Evolutionary conservation across 2,888 invertebrate genomes (phyloP).

Genomic region (Pyrrhia umbra): DNA sequence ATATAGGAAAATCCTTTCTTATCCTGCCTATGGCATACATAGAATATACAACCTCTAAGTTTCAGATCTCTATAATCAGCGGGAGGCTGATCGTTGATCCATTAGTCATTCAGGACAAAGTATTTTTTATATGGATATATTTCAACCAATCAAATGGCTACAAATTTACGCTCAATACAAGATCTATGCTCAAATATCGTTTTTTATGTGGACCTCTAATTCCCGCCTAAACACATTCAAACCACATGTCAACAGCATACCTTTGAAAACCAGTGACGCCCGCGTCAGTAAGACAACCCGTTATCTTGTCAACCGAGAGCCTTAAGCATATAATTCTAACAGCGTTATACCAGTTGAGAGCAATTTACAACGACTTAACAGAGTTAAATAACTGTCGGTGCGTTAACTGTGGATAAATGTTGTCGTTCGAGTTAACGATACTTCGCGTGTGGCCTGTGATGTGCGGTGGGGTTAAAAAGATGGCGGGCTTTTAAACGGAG

Average conservation of each 20-base stretch:
- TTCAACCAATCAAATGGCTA: no score
- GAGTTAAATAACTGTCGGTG: slow-evolving; percentile 55
- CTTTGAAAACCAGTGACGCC: slow-evolving; percentile 23
- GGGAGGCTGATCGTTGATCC: no score
- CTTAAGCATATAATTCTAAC: slow-evolving; percentile 40
- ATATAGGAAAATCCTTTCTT: no score
- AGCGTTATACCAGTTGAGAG: slow-evolving; percentile 49
- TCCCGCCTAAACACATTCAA: slow-evolving; percentile 26
- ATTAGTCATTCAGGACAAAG: no score
- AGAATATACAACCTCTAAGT: no score
- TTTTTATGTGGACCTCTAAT: no score
- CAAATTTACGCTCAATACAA: no score
- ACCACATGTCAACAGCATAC: slow-evolving; percentile 46
- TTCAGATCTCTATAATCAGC: no score
- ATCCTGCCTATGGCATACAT: no score
- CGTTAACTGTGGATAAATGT: slow-evolving; percentile 79
- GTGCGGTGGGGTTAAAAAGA: slow-evolving; percentile 51
- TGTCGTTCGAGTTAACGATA: slow-evolving; percentile 81
- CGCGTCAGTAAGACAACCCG: slow-evolving; percentile 41
- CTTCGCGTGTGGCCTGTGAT: slow-evolving; percentile 78
- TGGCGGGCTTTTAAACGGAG: slow-evolving; percentile 1
- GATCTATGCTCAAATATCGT: no score
- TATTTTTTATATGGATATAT: no score
- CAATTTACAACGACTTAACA: slow-evolving; percentile 58
- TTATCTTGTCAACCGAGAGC: slow-evolving; percentile 47